Conservation (phyloP, 2,797 vertebrate genomes). For the Liparis tanakae region DNA sequence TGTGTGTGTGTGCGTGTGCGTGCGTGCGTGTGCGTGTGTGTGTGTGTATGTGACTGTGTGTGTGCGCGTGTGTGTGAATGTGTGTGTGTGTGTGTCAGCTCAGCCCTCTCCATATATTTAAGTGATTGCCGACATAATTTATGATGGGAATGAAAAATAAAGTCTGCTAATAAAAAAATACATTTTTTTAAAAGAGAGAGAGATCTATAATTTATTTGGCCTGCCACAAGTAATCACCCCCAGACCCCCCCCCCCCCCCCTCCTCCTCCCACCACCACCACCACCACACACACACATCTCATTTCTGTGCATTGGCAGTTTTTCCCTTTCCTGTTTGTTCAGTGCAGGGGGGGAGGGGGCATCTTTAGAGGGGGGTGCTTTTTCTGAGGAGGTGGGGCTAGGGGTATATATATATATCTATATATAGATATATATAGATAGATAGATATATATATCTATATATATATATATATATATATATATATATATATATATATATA, state of each 20-base stretch:
- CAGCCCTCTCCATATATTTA: conserved; percentile 59
- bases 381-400: conserved; percentile 15
- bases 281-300: conserved; percentile 13
- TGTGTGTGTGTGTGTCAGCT: conserved; percentile 1
- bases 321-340: conserved; percentile 40
- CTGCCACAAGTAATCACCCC: conserved; percentile 54
- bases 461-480: no score
- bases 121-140: conserved; percentile 79
- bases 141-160: conserved; percentile 75
- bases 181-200: conserved; percentile 13
- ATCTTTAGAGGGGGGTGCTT: conserved; percentile 39
- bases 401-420: conserved; percentile 17
- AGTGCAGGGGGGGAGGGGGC: conserved; percentile 28
- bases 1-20: no score
- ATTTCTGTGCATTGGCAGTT: conserved; percentile 61
- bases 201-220: conserved; percentile 69
- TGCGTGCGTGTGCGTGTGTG: no score
- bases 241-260: no score
- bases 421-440: no score
- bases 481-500: no score
- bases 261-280: no score
- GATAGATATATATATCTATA: no score
- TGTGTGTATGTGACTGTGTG: no score
- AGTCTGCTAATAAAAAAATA: conserved; percentile 57
- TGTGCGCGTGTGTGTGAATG: no score